Evolutionary conservation across 92 coral and sea anemone genomes (phyloP).

Genomic region (Paramuricea clavata): DNA sequence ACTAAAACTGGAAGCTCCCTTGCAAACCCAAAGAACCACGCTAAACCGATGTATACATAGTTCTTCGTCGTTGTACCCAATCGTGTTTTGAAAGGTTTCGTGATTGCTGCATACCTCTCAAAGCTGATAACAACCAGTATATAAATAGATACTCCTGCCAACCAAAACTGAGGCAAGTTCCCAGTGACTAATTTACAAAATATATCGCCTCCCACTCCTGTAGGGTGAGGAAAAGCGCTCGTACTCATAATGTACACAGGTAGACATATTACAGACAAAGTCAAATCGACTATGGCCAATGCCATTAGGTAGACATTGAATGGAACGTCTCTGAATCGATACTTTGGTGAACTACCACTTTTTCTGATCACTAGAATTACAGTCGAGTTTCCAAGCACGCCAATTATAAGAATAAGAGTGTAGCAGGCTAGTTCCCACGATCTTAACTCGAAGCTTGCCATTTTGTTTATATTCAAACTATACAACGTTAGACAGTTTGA

Average conservation of each 20-base stretch:
- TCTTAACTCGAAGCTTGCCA: slow-evolving; percentile 3
- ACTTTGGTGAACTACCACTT: neutral
- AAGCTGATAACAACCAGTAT: no score
- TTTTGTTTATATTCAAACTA: neutral
- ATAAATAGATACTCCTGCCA: neutral
- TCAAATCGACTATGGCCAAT: neutral
- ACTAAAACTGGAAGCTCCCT: neutral
- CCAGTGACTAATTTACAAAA: neutral
- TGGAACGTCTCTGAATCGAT: neutral
- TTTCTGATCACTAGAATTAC: no score
- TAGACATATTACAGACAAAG: neutral
- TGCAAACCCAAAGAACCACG: neutral
- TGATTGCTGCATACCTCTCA: no score
- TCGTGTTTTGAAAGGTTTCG: no score
- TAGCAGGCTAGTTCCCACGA: slow-evolving; percentile 29
- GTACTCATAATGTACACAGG: slow-evolving; percentile 16
- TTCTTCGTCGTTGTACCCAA: no score
- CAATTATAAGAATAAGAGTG: slow-evolving; percentile 1
- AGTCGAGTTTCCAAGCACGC: slow-evolving; percentile 5
- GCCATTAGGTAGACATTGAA: no score
- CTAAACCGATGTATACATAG: no score
- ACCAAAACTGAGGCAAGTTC: neutral
- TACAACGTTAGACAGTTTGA: no score
- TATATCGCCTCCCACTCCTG: no score
- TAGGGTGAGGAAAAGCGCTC: neutral